These are phyloP conservation scores for Melanostigma gelatinosum DNA, from an alignment of 2,113 vertebrate species.

Conservation along the genomic window DNA sequence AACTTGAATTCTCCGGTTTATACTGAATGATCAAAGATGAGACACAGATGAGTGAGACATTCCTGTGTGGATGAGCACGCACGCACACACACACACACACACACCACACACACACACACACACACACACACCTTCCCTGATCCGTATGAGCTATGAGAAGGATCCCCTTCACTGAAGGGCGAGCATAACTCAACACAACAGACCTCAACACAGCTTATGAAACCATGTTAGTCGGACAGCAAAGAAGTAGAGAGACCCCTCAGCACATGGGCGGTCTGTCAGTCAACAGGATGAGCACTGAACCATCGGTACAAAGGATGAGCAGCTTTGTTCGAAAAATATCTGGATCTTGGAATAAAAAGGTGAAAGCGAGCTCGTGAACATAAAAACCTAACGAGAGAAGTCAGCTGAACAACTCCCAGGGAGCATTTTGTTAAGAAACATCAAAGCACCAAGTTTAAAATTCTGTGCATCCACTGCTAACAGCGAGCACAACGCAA, in stretches of 20 bases:
- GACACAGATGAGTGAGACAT: conserved; percentile 37
- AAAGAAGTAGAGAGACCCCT: not conserved
- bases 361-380: not conserved
- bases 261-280: not conserved
- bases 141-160: conserved; percentile 52
- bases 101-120: conserved; percentile 14
- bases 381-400: not conserved
- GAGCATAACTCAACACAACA: conserved; percentile 28
- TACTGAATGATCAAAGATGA: conserved; percentile 8
- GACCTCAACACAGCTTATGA: conserved; percentile 43
- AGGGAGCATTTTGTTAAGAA: not conserved
- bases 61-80: conserved; percentile 32
- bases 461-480: conserved; percentile 5
- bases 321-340: not conserved
- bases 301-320: not conserved
- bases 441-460: conserved; percentile 4
- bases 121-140: conserved; percentile 27
- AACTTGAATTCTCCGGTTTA: not conserved
- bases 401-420: not conserved
- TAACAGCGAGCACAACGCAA: not conserved
- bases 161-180: conserved; percentile 41
- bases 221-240: conserved; percentile 24
- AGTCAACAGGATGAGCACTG: not conserved
- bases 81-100: conserved; percentile 19
- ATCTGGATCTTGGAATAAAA: not conserved